Percentiles rank a stretch among this genome's conserved stretches.
phyloP scores from a whole-genome alignment of 1,140 invertebrate species.

The Bombus fervidus region DNA sequence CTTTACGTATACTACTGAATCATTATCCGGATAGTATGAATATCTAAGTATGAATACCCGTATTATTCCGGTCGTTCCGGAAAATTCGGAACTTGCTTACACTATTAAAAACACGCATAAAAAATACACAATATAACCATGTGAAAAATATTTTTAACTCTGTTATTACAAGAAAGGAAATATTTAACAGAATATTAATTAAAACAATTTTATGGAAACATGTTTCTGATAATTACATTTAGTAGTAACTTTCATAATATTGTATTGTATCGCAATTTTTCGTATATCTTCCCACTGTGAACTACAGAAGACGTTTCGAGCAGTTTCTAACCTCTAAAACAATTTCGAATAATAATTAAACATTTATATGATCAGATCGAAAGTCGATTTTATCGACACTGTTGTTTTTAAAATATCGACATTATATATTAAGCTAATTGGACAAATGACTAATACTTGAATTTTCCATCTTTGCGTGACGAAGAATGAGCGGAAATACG shows the following conservation, averaged over 20 bases:
- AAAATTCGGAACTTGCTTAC: not conserved
- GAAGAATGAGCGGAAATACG: not conserved
- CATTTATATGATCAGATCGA: constrained; percentile 9
- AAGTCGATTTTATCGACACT: not conserved
- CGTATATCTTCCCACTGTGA: not conserved
- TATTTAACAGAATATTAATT: constrained; percentile 1
- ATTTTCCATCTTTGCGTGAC: not conserved
- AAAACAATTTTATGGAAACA: constrained; percentile 7
- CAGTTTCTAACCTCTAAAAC: not conserved
- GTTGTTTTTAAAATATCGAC: no score
- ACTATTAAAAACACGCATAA: not conserved
- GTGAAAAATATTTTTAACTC: not conserved
- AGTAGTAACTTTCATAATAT: constrained; percentile 22
- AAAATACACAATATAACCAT: not conserved
- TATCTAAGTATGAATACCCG: constrained; percentile 19
- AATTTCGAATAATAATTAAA: constrained; percentile 2
- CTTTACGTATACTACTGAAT: not conserved
- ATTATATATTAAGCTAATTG: not conserved
- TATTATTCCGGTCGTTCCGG: not conserved
- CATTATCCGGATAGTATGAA: constrained; percentile 10
- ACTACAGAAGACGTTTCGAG: not conserved
- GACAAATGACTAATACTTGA: not conserved
- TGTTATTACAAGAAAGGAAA: not conserved
- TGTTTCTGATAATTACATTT: not conserved
- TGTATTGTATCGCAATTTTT: not conserved